Base-by-base conservation (phyloP, 1,140 invertebrate genomes). In the Cardiocondyla obscurior region DNA sequence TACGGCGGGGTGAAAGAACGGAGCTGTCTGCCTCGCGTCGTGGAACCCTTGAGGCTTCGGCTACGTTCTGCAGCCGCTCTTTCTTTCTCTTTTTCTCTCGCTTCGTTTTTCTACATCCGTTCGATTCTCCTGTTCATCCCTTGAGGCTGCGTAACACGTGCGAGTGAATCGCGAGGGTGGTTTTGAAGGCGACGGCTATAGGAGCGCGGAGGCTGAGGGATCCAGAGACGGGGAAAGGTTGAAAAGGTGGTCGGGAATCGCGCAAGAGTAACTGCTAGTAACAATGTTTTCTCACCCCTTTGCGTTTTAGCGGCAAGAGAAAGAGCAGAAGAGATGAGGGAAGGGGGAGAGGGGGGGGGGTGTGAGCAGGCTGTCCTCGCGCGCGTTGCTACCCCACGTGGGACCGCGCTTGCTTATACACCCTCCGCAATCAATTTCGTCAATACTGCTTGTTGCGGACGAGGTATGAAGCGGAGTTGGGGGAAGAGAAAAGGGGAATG, bases 221-320 rank as follows among this genome's bases (percentile, higher is more conserved):
- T 3, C 25, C 28, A 44, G 36, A 70, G 70, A 25, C 36, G 22
- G 70, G 57, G 42, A 14, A n/a, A 28, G 73, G 58, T 51, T 67
- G 81, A 69, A 82, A 36, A 69, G 83, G 81, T 64, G 67, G 77
- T 51, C 36, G 81, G 82, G 77, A 79, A 67, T 62, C 86, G 85
- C 85, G 87, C 86, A 90, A 89, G 86, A 88, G 90, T 92, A 92
- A 92, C 92, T 92, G 89, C 90, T 90, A 92, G 90, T 92, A 92
- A 93, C 91, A 92, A 93, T 93, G 91, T 93, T 93, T 93, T 92
- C 92, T 93, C 91, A 92, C 91, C 92, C 92, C 91, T 93, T 93
- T 91, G 87, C 88, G 90, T 90, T 90, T 91, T 90, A 89, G 82
- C 90, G 83, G 87, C 57, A 22, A 76, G 67, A 49, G 76, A 64